Evolutionary conservation across 2,888 invertebrate genomes (phyloP).

Genomic region (Galerucella calmariensis): DNA sequence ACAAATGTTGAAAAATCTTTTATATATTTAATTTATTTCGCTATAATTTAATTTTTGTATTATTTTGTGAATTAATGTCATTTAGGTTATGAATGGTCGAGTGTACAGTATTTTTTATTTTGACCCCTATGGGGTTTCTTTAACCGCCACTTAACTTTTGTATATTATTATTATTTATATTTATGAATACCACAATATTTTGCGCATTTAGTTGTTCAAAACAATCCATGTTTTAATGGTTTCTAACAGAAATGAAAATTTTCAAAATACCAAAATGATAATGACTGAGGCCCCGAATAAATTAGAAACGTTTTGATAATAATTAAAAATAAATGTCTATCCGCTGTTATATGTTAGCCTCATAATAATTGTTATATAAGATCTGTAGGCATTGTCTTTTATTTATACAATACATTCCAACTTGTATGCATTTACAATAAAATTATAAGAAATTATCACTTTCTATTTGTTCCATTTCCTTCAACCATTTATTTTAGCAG

Average conservation of each 20-base stretch:
- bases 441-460: slow-evolving; percentile 45
- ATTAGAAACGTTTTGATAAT: slow-evolving; percentile 47
- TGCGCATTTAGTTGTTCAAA: slow-evolving; percentile 50
- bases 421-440: slow-evolving; percentile 61
- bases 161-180: slow-evolving; percentile 64
- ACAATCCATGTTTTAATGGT: slow-evolving; percentile 63
- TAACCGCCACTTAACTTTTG: slow-evolving; percentile 57
- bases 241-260: slow-evolving; percentile 50
- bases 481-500: background rate
- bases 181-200: slow-evolving; percentile 52
- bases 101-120: slow-evolving; percentile 57
- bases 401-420: slow-evolving; percentile 62
- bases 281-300: slow-evolving; percentile 54
- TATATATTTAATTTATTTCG: slow-evolving; percentile 50
- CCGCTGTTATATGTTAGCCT: slow-evolving; percentile 56
- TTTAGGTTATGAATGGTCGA: slow-evolving; percentile 57
- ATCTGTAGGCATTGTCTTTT: slow-evolving; percentile 62
- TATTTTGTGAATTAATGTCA: slow-evolving; percentile 53
- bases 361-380: slow-evolving; percentile 59
- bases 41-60: slow-evolving; percentile 54
- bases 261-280: slow-evolving; percentile 57
- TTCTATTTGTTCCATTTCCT: slow-evolving; percentile 27
- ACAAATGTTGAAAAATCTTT: slow-evolving; percentile 49
- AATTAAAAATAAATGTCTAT: slow-evolving; percentile 52
- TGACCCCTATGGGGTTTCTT: slow-evolving; percentile 60